Conservation (phyloP, 1,140 invertebrate genomes). For the Aplysia californica region DNA sequence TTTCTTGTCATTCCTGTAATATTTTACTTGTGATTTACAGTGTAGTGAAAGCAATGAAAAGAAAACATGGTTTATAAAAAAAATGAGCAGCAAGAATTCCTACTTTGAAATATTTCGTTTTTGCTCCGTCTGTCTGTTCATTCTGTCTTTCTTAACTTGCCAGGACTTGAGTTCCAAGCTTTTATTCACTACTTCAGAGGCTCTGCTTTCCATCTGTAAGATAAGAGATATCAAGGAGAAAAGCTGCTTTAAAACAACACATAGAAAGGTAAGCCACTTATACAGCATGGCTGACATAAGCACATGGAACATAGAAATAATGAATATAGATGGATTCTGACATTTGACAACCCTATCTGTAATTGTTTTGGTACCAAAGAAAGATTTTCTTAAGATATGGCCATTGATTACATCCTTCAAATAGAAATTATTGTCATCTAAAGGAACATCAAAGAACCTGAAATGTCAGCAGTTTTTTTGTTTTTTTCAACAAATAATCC, state of each 20-base stretch:
- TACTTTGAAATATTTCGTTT: slow-evolving; percentile 39
- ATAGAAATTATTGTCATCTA: no score
- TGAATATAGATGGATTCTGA: neutral
- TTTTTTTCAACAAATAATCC: no score
- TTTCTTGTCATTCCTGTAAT: neutral
- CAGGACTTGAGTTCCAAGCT: slow-evolving; percentile 36
- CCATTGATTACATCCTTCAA: no score
- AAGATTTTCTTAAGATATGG: neutral
- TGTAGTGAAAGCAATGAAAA: no score
- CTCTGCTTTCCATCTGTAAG: slow-evolving; percentile 41
- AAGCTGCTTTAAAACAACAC: neutral
- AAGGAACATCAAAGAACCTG: no score
- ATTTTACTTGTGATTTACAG: neutral
- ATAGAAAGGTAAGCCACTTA: neutral
- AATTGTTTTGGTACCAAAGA: neutral
- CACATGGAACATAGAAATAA: neutral
- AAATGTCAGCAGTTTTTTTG: no score
- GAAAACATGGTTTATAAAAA: neutral
- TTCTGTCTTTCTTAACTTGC: slow-evolving; percentile 36
- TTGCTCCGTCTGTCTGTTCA: slow-evolving; percentile 35
- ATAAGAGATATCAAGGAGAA: slow-evolving; percentile 1
- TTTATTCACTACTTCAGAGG: slow-evolving; percentile 32
- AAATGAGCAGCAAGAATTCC: neutral
- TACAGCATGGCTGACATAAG: neutral
- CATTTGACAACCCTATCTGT: neutral